These are phyloP conservation scores for Anadara kagoshimensis DNA, from an alignment of 1,140 invertebrate species.

Conservation along the genomic window DNA sequence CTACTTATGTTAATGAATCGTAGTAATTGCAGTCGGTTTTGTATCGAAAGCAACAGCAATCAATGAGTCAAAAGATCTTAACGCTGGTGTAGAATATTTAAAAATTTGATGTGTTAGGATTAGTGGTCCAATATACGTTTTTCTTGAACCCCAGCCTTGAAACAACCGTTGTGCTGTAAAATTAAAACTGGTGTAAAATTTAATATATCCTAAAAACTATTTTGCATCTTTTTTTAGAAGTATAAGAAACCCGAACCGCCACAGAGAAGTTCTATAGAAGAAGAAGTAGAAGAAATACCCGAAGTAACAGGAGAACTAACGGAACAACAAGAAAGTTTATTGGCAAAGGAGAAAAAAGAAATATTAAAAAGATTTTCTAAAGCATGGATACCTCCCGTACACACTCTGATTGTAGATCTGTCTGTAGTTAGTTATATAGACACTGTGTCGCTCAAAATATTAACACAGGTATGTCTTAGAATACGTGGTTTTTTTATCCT, in stretches of 20 bases:
- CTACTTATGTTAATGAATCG: no score
- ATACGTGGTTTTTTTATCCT: neutral
- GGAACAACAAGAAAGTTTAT: slow-evolving; percentile 32
- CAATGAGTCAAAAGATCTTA: no score
- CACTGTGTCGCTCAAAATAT: slow-evolving; percentile 57
- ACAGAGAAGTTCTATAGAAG: slow-evolving; percentile 39
- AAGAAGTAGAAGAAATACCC: slow-evolving; percentile 29
- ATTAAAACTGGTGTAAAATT: no score
- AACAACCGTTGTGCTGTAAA: no score
- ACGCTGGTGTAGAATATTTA: no score
- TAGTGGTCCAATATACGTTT: no score
- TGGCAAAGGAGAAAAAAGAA: slow-evolving; percentile 33
- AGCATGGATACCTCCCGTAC: slow-evolving; percentile 56
- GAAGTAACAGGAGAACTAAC: slow-evolving; percentile 31
- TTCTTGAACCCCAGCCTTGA: no score
- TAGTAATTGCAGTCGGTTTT: no score
- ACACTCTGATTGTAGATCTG: slow-evolving; percentile 60
- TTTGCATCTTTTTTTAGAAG: no score
- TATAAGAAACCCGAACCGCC: neutral
- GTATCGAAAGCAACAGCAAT: no score
- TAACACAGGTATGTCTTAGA: slow-evolving; percentile 57
- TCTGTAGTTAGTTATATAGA: slow-evolving; percentile 66
- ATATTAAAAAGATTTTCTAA: slow-evolving; percentile 34
- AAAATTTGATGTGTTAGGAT: no score
- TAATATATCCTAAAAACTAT: no score